Evolutionary conservation across 2,888 invertebrate species (phyloP).

Genomic region (Drosophila hawaiiensis): DNA sequence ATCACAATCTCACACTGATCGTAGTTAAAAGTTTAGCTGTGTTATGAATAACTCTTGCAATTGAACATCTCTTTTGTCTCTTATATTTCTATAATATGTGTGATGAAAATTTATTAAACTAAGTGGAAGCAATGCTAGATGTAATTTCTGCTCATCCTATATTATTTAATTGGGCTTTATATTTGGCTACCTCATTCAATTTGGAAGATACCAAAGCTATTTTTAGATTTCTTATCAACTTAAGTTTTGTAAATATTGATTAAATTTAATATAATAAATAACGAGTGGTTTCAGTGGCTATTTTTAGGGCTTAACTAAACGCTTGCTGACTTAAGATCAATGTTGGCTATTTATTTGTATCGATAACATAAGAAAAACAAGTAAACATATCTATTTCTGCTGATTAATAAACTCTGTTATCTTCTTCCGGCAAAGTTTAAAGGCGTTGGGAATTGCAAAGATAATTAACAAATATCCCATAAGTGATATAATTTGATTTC

Average conservation of each 20-base stretch:
- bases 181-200: neutral
- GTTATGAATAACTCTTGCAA: neutral
- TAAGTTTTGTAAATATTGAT: conserved; percentile 1
- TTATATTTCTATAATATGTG: neutral
- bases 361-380: neutral
- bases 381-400: neutral
- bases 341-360: neutral
- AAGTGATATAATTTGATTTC: neutral
- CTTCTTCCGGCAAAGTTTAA: neutral
- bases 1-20: neutral
- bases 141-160: neutral
- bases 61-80: neutral
- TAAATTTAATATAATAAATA: neutral
- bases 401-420: neutral
- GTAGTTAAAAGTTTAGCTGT: neutral
- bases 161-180: neutral
- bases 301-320: neutral
- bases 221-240: neutral
- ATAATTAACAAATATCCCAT: neutral
- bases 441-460: neutral
- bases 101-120: neutral
- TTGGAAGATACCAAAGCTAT: neutral
- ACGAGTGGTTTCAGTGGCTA: neutral
- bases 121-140: conserved; percentile 6
- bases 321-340: neutral